Percentiles rank a stretch among this genome's conserved stretches.
Evolutionary conservation across 1,140 invertebrate genomes (phyloP).

Genomic region (Cheumatopsyche charites): DNA sequence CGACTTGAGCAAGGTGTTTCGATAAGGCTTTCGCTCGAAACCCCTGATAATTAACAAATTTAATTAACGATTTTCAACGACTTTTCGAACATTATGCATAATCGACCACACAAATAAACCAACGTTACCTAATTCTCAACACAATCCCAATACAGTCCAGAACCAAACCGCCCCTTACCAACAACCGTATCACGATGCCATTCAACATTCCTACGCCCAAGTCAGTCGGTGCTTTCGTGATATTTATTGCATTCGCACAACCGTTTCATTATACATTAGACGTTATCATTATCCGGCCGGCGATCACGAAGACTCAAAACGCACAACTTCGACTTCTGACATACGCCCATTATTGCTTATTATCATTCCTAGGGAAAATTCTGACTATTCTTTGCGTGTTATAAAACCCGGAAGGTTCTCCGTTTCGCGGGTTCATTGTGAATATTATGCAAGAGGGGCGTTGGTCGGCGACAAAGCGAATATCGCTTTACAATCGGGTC

Average conservation of each 20-base stretch:
- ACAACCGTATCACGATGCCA: constrained; percentile 17
- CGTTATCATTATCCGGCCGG: constrained; percentile 15
- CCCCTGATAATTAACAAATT: too few relatives aligned
- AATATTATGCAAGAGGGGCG: background rate
- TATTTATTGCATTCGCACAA: constrained; percentile 35
- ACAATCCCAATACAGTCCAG: background rate
- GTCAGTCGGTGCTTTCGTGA: constrained; percentile 23
- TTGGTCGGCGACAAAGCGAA: too few relatives aligned
- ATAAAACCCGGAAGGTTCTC: constrained; percentile 6
- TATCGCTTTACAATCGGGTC: too few relatives aligned
- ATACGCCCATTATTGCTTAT: too few relatives aligned
- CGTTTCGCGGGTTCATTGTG: background rate
- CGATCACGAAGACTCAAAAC: constrained; percentile 3
- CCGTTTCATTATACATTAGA: constrained; percentile 20
- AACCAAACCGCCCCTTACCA: background rate
- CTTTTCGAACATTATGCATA: too few relatives aligned
- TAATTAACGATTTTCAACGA: too few relatives aligned
- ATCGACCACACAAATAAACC: too few relatives aligned
- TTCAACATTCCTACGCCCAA: constrained; percentile 34
- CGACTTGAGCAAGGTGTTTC: too few relatives aligned
- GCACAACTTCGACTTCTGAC: background rate
- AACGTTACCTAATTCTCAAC: too few relatives aligned
- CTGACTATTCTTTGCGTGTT: background rate
- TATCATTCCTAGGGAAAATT: too few relatives aligned
- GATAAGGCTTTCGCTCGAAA: too few relatives aligned